Percentiles rank a stretch among this genome's conserved stretches.
phyloP scores from a whole-genome alignment of 2,888 invertebrate genomes.

The Drosophila kanekoi region DNA sequence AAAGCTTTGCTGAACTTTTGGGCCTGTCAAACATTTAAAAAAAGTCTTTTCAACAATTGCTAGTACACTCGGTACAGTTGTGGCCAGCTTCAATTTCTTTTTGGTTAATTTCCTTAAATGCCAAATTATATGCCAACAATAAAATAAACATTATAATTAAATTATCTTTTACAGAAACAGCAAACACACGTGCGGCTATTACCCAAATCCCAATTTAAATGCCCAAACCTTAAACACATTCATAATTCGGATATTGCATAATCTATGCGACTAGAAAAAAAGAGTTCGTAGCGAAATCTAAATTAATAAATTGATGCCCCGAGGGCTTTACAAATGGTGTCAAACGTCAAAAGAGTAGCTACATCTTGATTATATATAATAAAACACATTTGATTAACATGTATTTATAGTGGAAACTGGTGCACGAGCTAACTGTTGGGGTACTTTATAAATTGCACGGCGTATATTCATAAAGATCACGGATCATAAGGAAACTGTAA shows the following conservation, averaged over 20 bases:
- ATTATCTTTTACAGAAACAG: conserved; percentile 29
- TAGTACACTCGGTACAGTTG: conserved; percentile 13
- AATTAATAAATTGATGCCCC: conserved; percentile 49
- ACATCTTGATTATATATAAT: conserved; percentile 4
- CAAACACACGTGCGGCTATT: conserved; percentile 39
- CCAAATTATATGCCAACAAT: conserved; percentile 19
- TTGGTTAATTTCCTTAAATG: background rate
- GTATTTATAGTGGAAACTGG: conserved; percentile 10
- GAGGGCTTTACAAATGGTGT: conserved; percentile 46
- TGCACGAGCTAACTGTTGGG: background rate
- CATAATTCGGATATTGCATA: conserved; percentile 54
- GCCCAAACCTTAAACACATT: conserved; percentile 5
- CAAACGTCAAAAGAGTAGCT: conserved; percentile 31
- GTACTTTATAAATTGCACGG: no score
- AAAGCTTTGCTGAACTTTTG: conserved; percentile 37
- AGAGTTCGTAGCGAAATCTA: conserved; percentile 37
- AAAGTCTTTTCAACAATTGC: background rate
- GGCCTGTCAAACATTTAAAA: conserved; percentile 5
- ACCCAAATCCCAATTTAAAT: conserved; percentile 16
- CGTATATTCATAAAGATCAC: background rate
- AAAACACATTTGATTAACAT: conserved; percentile 8
- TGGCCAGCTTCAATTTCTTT: background rate
- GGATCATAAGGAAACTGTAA: background rate
- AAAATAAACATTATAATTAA: conserved; percentile 37
- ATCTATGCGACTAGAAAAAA: conserved; percentile 33